Conservation (phyloP, 2,797 vertebrate genomes). For the Cryptoblepharus egeriae region DNA sequence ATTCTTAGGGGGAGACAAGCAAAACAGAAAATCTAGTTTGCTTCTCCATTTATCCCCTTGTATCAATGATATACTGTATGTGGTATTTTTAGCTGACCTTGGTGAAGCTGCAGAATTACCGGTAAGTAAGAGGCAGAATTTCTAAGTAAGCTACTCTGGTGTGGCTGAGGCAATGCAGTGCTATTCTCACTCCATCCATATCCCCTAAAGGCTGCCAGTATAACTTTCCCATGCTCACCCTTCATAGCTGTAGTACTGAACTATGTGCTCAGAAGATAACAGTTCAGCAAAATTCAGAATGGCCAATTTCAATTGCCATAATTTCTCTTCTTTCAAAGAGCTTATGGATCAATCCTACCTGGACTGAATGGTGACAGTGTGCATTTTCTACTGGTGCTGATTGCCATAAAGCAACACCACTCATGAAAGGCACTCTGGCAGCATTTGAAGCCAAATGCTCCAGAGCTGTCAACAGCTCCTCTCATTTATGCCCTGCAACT, state of each 20-base stretch:
- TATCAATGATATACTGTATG: background rate
- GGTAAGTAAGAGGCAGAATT: too few species aligned
- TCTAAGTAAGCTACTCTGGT: background rate
- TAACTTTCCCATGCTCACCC: background rate
- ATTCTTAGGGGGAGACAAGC: background rate
- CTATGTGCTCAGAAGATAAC: constrained; percentile 7
- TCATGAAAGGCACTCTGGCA: too few species aligned
- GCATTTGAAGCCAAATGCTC: too few species aligned
- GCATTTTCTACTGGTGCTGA: too few species aligned
- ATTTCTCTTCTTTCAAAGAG: background rate
- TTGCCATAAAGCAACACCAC: too few species aligned
- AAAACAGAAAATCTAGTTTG: background rate
- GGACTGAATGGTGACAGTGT: too few species aligned
- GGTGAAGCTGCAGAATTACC: constrained; percentile 15
- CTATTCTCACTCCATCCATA: background rate
- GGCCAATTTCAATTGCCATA: background rate
- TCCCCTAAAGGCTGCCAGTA: background rate
- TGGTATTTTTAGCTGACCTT: background rate
- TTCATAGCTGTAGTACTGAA: background rate
- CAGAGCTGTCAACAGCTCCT: too few species aligned
- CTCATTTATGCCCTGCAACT: too few species aligned
- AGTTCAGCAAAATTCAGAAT: constrained; percentile 2
- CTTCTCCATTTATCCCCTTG: background rate
- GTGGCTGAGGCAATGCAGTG: background rate
- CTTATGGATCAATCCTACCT: background rate